Evolutionary conservation across 1,140 invertebrate genomes (phyloP), one percentile per base, ranked within the genome.

Genomic region (Gonatopus flavifemur): DNA sequence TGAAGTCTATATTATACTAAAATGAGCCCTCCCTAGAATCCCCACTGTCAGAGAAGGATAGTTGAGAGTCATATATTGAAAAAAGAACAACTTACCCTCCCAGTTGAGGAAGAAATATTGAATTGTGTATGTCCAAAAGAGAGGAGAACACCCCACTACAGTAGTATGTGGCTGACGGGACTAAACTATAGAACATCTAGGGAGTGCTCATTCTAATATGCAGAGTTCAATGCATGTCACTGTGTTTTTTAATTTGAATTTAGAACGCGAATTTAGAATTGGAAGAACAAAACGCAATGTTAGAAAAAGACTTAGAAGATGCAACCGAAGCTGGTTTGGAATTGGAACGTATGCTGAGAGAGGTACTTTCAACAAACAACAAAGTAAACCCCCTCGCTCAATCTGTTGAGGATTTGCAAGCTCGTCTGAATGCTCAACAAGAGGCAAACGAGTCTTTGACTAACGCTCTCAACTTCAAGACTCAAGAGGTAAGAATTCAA

Each of bases 311-410:
- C 64, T 70, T 87, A 50, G 84, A 85, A 67, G 81, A 74, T 62
- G 82, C 84, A 13, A 83, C 83, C 0, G 84, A 86, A 67, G 82
- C 84, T 10, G 84, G 84, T 8, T 72, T 86, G 16, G 84, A 86
- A 67, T 66, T 86, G 19, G 84, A 86, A 61, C 76, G 79, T 65
- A 86, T 86, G 79, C 64, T 88, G 12, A 77, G 82, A 2, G 85
- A 88, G 65, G 78, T 86, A 50, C 71, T 88, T 20, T 80, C 71
- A 41, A 79, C 80, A 4, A 78, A 76, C 33, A 83, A 76, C 49
- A 81, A 82, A 13, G 81, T 83, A 68, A 84, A 86, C 59, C 81
- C 80, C 2, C 65, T 86, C 12, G 78, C 81, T 43, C 79, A 80
- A 51, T 84, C 81, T 13, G 78, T 85, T 1, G 83, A 85, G 55